Conservation (phyloP, 2,797 vertebrate species). For the Parauchenoglanis ngamensis region DNA sequence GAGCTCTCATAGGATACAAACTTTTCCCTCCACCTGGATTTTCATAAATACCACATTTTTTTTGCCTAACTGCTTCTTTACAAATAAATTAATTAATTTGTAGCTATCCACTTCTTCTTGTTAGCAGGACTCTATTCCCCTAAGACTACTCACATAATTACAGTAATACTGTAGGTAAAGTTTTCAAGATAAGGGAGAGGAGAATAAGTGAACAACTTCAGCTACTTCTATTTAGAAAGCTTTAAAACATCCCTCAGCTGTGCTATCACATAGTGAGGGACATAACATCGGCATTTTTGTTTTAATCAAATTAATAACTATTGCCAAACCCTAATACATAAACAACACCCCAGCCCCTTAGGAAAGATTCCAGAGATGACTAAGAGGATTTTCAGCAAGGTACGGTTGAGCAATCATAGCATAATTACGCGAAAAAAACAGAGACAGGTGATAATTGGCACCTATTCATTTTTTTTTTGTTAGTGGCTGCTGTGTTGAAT, state of each 20-base stretch:
- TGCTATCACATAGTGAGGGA: constrained; percentile 1
- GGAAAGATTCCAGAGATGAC: constrained; percentile 51
- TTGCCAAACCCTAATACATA: constrained; percentile 35
- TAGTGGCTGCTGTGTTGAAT: background rate
- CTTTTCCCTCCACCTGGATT: background rate
- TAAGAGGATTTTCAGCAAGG: constrained; percentile 59
- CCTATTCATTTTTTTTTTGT: constrained; percentile 50
- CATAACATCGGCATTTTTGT: constrained; percentile 34
- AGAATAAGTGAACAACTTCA: background rate
- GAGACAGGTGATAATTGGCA: constrained; percentile 62
- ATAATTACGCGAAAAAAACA: constrained; percentile 61
- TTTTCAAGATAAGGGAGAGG: background rate
- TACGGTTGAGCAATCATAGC: constrained; percentile 59
- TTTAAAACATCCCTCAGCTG: background rate
- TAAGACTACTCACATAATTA: too few relatives aligned
- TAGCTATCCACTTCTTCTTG: background rate
- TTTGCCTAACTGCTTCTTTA: background rate
- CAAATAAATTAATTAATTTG: background rate
- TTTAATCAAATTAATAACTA: constrained; percentile 53
- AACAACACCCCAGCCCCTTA: constrained; percentile 47
- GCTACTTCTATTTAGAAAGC: background rate
- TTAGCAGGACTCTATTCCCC: background rate
- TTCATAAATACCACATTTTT: background rate
- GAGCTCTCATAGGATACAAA: background rate
- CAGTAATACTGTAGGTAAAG: background rate